phyloP scores from a whole-genome alignment of 2,888 invertebrate genomes.

The Amphimallon solstitiale region DNA sequence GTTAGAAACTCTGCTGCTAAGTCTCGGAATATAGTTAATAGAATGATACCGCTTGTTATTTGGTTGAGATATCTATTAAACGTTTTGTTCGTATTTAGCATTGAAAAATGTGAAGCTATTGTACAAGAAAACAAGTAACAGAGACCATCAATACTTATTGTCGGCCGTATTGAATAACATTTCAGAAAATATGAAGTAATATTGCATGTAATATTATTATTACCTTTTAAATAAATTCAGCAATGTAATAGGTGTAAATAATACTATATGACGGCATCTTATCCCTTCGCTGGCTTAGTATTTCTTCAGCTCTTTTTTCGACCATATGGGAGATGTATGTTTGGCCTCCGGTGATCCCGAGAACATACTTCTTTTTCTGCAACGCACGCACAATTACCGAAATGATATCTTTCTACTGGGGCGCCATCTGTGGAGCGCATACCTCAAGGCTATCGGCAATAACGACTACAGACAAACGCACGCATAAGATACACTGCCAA shows the following conservation, averaged over 20 bases:
- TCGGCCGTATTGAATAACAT: no score
- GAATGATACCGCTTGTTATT: no score
- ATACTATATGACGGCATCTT: background rate
- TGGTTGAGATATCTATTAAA: no score
- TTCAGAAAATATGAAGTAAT: no score
- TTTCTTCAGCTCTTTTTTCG: conserved; percentile 12
- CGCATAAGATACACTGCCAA: background rate
- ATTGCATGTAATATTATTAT: no score
- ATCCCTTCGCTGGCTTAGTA: background rate
- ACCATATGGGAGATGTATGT: conserved; percentile 23
- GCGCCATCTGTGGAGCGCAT: conserved; percentile 46
- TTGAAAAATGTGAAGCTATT: no score
- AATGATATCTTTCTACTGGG: conserved; percentile 37
- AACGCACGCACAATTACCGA: conserved; percentile 36
- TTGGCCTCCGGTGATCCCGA: conserved; percentile 5
- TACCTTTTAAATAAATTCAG: no score
- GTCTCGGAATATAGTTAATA: no score
- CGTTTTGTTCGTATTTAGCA: no score
- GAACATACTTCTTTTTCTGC: conserved; percentile 16
- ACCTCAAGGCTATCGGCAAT: conserved; percentile 38
- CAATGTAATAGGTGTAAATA: conserved; percentile 1
- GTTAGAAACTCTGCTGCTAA: no score
- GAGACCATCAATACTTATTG: no score
- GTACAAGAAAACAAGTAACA: no score
- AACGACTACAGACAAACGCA: conserved; percentile 10